A percentile compares a stretch with the other conserved stretches of the same genome.
phyloP scores from a whole-genome alignment of 2,113 vertebrate species.

The Egretta garzetta region DNA sequence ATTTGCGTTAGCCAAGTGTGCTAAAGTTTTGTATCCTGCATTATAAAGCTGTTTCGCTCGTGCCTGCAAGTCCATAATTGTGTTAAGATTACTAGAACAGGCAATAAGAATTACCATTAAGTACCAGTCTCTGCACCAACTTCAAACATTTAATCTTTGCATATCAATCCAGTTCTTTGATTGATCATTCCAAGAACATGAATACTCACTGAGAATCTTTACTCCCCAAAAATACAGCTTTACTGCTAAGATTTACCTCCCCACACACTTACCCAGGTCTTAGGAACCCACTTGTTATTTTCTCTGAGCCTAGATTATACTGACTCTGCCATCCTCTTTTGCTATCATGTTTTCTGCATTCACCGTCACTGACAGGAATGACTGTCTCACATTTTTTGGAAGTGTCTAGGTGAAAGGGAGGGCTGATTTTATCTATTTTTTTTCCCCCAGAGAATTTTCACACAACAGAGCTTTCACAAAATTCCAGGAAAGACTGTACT shows the following conservation, averaged over 20 bases:
- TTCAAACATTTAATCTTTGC: neutral
- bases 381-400: neutral
- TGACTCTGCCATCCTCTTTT: neutral
- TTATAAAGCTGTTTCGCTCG: constrained; percentile 90
- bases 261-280: neutral
- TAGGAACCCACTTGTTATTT: neutral
- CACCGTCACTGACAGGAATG: neutral
- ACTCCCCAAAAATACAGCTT: neutral
- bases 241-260: neutral
- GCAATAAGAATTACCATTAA: neutral
- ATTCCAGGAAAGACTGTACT: neutral
- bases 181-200: neutral
- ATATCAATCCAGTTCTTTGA: neutral
- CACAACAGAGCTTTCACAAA: neutral
- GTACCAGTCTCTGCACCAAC: neutral
- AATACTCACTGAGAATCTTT: neutral
- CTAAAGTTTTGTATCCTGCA: constrained; percentile 87
- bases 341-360: neutral
- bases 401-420: neutral
- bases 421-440: neutral
- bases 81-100: neutral
- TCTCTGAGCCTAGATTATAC: neutral
- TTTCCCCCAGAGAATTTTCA: neutral
- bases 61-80: constrained; percentile 72
- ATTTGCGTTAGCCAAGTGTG: constrained; percentile 88